Conservation (phyloP, 1,140 invertebrate species). For the Ylistrum balloti region DNA sequence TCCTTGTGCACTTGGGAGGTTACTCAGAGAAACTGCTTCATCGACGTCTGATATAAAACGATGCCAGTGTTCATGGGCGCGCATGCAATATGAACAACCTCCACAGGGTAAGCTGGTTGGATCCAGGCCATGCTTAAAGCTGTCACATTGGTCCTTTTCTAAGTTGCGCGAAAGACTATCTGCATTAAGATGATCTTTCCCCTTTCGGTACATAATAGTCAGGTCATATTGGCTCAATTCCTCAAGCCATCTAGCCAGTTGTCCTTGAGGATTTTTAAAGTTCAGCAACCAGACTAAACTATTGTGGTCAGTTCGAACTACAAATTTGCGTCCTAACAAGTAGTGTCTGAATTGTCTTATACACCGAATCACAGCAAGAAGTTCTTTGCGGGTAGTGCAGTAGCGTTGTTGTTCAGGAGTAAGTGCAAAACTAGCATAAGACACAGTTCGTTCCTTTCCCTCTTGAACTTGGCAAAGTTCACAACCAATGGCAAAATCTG, state of each 20-base stretch:
- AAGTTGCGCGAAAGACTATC: neutral
- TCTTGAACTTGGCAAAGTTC: slow-evolving; percentile 77
- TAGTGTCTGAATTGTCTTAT: slow-evolving; percentile 15
- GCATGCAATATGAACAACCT: neutral
- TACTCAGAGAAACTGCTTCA: neutral
- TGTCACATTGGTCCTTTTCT: neutral
- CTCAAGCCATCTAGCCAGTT: neutral
- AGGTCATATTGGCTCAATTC: neutral
- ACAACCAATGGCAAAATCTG: slow-evolving; percentile 78
- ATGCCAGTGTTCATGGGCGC: neutral
- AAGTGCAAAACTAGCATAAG: slow-evolving; percentile 41
- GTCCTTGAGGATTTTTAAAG: slow-evolving; percentile 22
- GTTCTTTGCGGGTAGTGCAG: slow-evolving; percentile 46
- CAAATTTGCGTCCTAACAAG: slow-evolving; percentile 31
- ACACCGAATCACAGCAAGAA: slow-evolving; percentile 40
- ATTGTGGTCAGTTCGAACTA: neutral
- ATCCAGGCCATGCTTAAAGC: neutral
- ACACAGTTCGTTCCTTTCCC: slow-evolving; percentile 45
- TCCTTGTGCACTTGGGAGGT: too few species aligned
- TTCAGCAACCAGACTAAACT: too few species aligned
- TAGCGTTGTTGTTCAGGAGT: slow-evolving; percentile 1
- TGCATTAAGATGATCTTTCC: neutral
- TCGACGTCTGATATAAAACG: neutral
- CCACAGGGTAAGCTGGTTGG: neutral
- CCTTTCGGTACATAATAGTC: neutral